Percentiles rank a stretch among this genome's conserved stretches.
Conservation (phyloP, 1,140 invertebrate genomes). For the Drosophila arizonae region DNA sequence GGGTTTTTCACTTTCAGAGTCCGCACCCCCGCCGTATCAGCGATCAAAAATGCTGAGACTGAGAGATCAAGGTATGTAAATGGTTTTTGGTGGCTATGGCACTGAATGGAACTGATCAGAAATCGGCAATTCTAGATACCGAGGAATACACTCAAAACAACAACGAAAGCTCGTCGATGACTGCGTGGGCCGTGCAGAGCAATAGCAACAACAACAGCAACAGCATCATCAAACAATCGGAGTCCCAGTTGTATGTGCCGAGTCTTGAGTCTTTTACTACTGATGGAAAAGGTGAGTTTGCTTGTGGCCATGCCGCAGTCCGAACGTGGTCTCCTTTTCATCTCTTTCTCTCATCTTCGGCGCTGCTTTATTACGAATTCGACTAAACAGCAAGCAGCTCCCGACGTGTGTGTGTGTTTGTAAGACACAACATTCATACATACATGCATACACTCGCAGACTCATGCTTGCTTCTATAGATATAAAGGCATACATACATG, state of each 20-base stretch:
- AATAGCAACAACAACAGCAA: constrained; percentile 13
- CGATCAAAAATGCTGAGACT: constrained; percentile 87
- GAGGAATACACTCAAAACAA: constrained; percentile 71
- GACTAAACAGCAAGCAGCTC: constrained; percentile 33
- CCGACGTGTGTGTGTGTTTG: not conserved
- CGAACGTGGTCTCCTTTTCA: constrained; percentile 19
- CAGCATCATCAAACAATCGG: constrained; percentile 48
- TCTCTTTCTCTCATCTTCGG: constrained; percentile 32
- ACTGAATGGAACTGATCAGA: constrained; percentile 21
- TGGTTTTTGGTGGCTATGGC: not conserved
- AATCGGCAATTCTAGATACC: constrained; percentile 49
- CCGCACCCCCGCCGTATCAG: constrained; percentile 89
- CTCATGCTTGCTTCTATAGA: not conserved
- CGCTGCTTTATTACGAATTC: constrained; percentile 28
- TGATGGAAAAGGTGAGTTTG: constrained; percentile 88
- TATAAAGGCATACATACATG: not conserved
- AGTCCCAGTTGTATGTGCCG: constrained; percentile 77
- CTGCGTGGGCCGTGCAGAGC: constrained; percentile 44
- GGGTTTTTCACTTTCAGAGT: constrained; percentile 86
- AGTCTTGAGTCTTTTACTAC: constrained; percentile 87
- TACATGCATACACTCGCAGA: no score
- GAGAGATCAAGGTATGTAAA: constrained; percentile 87
- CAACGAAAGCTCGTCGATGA: constrained; percentile 52
- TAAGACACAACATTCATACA: no score
- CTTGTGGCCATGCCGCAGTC: constrained; percentile 5